phyloP scores from a whole-genome alignment of 1,140 invertebrate genomes.

The Amyelois transitella region DNA sequence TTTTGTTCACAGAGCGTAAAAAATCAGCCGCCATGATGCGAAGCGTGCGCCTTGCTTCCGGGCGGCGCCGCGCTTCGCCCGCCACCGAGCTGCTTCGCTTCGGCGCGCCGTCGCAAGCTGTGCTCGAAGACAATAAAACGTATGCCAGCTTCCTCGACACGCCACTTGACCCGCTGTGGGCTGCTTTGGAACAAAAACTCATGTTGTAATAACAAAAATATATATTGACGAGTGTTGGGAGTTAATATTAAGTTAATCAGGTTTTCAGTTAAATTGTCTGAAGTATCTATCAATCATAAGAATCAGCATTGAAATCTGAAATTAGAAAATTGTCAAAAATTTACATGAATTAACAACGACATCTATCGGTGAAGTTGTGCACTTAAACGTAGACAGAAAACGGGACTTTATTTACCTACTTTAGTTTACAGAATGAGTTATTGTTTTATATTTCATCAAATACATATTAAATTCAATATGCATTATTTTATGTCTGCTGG shows the following conservation, averaged over 20 bases:
- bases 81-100: constrained; percentile 2
- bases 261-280: not conserved
- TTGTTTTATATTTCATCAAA: not conserved
- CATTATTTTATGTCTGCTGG: not conserved
- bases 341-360: no score
- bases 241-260: not conserved
- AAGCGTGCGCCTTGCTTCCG: constrained; percentile 41
- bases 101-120: constrained; percentile 18
- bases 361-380: not conserved
- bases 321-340: no score
- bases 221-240: not conserved
- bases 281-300: not conserved
- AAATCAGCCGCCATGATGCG: constrained; percentile 46
- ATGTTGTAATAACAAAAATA: constrained; percentile 22
- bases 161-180: constrained; percentile 45
- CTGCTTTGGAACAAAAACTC: constrained; percentile 44
- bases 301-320: not conserved
- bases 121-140: constrained; percentile 5
- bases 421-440: no score
- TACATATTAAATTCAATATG: not conserved
- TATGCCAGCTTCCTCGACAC: constrained; percentile 3
- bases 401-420: no score
- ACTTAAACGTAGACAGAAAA: no score
- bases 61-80: constrained; percentile 19
- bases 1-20: constrained; percentile 49